Evolutionary conservation across 2,888 invertebrate genomes (phyloP), one percentile per base, ranked within the genome.

Genomic region (Erebia ligea): DNA sequence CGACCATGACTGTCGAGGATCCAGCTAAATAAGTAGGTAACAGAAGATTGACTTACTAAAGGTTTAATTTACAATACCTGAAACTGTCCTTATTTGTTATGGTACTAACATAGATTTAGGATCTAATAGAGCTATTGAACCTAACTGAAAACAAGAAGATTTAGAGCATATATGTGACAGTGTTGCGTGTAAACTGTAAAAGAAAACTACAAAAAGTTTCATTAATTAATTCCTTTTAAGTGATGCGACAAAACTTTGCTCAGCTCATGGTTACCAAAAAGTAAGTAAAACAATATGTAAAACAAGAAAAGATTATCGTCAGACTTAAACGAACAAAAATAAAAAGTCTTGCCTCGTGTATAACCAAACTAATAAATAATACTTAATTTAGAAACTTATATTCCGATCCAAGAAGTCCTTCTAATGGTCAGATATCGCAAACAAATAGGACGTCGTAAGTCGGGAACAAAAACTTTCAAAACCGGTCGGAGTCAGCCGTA

Each of bases 381-480:
- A n/a, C n/a, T n/a, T n/a, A n/a, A n/a, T n/a, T 2, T 25, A 3
- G 4, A 6, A 54, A 79, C 34, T 34, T 17, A 10, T 17, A 45
- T 56, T 52, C 10, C 61, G 19, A 45, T n/a, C n/a, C 15, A 42
- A 57, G 45, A 57, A 57, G 9, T 8, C 42, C 57, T 76, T 75
- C 71, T 86, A 87, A 88, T 85, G 83, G 81, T 79, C 79, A 67
- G 59, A 84, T 84, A 85, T 84, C 78, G 83, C 85, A 85, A 86
- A 86, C 85, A 86, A 86, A 88, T 85, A 84, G 77, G 79, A 82
- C 77, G 78, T 82, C 83, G 84, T 85, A 84, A 84, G 84, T 83
- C 76, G 78, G 82, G 76, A 79, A 85, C 85, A 88, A 90, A 89
- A 89, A 86, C 79, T 79, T 77, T 81, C 72, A 77, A 89, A 89